A percentile compares a stretch with the other conserved stretches of the same genome.
Evolutionary conservation across 1,140 invertebrate genomes (phyloP).

Genomic region (Drosophila chauvacae): DNA sequence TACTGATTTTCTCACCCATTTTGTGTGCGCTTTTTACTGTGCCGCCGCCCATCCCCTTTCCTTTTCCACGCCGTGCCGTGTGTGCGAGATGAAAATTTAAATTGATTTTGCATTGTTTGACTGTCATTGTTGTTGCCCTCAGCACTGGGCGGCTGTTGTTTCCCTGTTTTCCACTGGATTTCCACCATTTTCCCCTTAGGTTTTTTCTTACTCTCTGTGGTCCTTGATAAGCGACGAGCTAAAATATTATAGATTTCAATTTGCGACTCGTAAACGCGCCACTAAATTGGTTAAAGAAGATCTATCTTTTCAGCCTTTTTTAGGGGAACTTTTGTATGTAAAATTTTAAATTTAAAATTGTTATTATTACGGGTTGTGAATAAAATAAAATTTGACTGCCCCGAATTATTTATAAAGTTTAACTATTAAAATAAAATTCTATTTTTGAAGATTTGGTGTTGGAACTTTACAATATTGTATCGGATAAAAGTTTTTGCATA

Average conservation of each 20-base stretch:
- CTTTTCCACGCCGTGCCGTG: slow-evolving; percentile 9
- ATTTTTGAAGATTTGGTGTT: neutral
- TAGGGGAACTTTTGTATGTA: neutral
- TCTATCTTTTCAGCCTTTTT: neutral
- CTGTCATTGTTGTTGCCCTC: slow-evolving; percentile 70
- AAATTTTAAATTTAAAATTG: no score
- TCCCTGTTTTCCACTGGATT: slow-evolving; percentile 25
- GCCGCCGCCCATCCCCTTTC: neutral
- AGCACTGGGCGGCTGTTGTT: slow-evolving; percentile 11
- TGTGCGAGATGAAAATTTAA: slow-evolving; percentile 79
- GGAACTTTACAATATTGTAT: neutral
- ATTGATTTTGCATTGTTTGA: slow-evolving; percentile 83
- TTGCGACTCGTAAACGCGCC: slow-evolving; percentile 48
- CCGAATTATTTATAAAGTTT: neutral
- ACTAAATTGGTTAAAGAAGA: slow-evolving; percentile 8
- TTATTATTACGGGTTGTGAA: neutral
- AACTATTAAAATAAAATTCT: neutral
- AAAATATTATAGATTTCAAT: slow-evolving; percentile 71
- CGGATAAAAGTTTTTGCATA: neutral
- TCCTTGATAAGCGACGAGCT: slow-evolving; percentile 8
- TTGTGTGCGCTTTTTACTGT: slow-evolving; percentile 39
- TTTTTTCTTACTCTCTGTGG: slow-evolving; percentile 12
- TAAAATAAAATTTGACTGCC: neutral
- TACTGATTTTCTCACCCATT: slow-evolving; percentile 82
- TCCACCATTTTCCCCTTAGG: slow-evolving; percentile 20